phyloP scores from a whole-genome alignment of 2,888 invertebrate genomes.

The Nymphalis c-album region DNA sequence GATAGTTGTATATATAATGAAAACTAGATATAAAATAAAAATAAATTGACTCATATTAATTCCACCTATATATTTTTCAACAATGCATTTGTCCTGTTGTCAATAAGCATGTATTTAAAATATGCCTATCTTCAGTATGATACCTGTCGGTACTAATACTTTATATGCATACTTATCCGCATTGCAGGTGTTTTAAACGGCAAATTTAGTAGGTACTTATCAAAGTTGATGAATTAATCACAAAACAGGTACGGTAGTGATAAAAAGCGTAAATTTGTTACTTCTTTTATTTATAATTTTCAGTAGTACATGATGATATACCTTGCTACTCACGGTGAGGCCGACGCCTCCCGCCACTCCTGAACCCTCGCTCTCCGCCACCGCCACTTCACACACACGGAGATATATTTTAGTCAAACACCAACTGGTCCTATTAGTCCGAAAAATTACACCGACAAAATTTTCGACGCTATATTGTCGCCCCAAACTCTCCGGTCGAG shows the following conservation, averaged over 20 bases:
- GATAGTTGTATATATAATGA: too few relatives aligned
- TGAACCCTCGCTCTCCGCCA: constrained; percentile 71
- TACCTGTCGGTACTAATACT: too few relatives aligned
- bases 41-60: too few relatives aligned
- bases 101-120: too few relatives aligned
- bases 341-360: constrained; percentile 74
- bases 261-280: too few relatives aligned
- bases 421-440: constrained; percentile 6
- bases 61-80: too few relatives aligned
- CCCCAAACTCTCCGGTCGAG: constrained; percentile 10
- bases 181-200: constrained; percentile 16
- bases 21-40: too few relatives aligned
- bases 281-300: neutral
- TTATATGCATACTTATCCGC: constrained; percentile 6
- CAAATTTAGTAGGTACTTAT: constrained; percentile 1
- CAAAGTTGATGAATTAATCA: neutral
- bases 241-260: neutral
- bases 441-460: constrained; percentile 4
- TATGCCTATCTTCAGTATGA: too few relatives aligned
- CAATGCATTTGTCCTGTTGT: too few relatives aligned
- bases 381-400: constrained; percentile 52
- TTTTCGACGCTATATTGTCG: constrained; percentile 7
- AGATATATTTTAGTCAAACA: constrained; percentile 17
- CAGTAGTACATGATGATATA: constrained; percentile 36
- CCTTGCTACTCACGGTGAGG: constrained; percentile 80